A percentile compares a stretch with the other conserved stretches of the same genome.
Evolutionary conservation across 2,113 vertebrate species (phyloP).

Genomic region (Forbesichthys agassizii): DNA sequence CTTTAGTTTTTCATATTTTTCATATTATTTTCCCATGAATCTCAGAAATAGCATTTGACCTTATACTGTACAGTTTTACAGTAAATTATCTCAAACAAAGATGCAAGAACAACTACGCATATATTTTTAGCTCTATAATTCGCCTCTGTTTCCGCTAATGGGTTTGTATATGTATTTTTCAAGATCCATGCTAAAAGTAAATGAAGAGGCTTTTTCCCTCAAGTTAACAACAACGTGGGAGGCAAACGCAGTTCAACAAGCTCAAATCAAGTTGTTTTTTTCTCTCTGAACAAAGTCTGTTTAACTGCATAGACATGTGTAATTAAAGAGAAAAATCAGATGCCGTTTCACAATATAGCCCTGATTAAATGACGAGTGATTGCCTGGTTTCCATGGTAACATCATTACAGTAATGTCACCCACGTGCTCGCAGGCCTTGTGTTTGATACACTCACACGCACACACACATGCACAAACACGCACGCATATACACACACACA

Average conservation of each 20-base stretch:
- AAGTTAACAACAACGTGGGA: not conserved
- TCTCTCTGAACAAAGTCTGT: not conserved
- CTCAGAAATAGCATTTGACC: not conserved
- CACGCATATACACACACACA: not conserved
- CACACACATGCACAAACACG: no score
- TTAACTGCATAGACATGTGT: not conserved
- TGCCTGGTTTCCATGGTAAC: not conserved
- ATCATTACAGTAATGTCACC: not conserved
- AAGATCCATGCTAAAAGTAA: not conserved
- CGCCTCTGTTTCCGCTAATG: not conserved
- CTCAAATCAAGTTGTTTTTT: conserved; percentile 9
- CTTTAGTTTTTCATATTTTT: not conserved
- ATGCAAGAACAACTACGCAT: not conserved
- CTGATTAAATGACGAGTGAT: conserved; percentile 29
- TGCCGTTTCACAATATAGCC: conserved; percentile 4
- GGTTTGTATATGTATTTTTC: not conserved
- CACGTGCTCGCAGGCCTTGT: conserved; percentile 1
- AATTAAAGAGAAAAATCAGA: conserved; percentile 11
- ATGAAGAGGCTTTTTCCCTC: not conserved
- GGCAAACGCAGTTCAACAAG: conserved; percentile 3
- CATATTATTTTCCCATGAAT: not conserved
- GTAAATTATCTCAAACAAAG: no score
- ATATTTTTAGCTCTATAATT: not conserved
- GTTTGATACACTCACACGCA: not conserved
- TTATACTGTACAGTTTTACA: not conserved